phyloP scores from a whole-genome alignment of 2,113 vertebrate genomes.

The Istiophorus platypterus region DNA sequence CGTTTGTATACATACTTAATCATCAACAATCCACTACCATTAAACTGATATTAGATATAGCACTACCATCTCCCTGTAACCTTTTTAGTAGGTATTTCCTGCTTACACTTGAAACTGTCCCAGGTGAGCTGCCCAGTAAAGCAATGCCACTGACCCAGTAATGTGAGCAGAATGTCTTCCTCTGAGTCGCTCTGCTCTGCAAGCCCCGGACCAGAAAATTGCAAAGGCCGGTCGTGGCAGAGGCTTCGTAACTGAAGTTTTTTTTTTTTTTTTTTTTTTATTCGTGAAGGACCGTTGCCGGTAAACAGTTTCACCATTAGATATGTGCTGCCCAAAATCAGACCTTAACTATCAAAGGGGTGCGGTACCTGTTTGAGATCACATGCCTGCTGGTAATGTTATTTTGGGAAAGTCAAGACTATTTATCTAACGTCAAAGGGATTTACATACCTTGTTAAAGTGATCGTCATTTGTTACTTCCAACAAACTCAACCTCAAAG shows the following conservation, averaged over 20 bases:
- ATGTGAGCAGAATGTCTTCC: constrained; percentile 69
- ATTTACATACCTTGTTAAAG: neutral
- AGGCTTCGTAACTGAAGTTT: constrained; percentile 53
- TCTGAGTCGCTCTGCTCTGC: constrained; percentile 48
- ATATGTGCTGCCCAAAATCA: constrained; percentile 57
- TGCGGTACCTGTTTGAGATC: constrained; percentile 13
- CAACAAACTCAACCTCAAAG: no score
- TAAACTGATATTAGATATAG: constrained; percentile 23
- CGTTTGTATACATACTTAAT: neutral
- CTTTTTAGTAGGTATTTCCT: constrained; percentile 71
- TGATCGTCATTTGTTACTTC: no score
- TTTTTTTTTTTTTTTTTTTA: no score
- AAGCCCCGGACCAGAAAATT: constrained; percentile 40
- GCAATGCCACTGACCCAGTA: constrained; percentile 75
- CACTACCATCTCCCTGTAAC: constrained; percentile 26
- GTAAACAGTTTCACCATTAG: constrained; percentile 63
- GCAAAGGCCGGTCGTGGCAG: constrained; percentile 31
- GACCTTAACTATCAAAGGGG: constrained; percentile 61
- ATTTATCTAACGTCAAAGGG: no score
- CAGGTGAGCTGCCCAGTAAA: constrained; percentile 69
- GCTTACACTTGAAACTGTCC: constrained; percentile 64
- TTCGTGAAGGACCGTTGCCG: constrained; percentile 72
- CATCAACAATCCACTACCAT: neutral
- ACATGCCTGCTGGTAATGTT: neutral
- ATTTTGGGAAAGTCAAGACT: no score